Evolutionary conservation across 2,113 vertebrate genomes (phyloP).

Genomic region (Gobio gobio): DNA sequence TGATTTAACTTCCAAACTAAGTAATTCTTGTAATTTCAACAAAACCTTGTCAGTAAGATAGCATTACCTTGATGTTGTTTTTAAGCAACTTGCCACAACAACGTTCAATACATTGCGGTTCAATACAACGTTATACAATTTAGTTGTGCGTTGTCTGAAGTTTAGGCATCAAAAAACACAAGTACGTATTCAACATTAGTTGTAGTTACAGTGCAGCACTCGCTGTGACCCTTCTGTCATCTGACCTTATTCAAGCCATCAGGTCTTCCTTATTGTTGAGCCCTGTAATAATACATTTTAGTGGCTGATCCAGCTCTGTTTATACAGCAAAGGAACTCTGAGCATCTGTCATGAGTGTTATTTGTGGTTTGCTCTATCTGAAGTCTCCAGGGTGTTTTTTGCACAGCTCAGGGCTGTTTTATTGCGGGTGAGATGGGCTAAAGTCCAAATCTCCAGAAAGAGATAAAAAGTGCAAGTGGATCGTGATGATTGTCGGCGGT

Average conservation of each 20-base stretch:
- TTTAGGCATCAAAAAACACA: not conserved
- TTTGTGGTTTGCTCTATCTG: not conserved
- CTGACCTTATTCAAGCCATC: too few relatives aligned
- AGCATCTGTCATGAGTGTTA: not conserved
- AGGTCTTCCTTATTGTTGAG: too few relatives aligned
- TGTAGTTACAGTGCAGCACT: too few relatives aligned
- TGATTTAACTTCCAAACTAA: not conserved
- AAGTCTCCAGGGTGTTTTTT: conserved; percentile 15
- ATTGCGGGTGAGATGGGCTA: not conserved
- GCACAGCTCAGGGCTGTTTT: conserved; percentile 19
- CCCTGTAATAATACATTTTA: not conserved
- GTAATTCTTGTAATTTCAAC: not conserved
- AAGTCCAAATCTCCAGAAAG: not conserved
- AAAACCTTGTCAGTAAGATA: not conserved
- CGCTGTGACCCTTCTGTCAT: too few relatives aligned
- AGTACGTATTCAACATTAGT: not conserved
- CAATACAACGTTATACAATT: too few relatives aligned
- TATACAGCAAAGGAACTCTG: not conserved
- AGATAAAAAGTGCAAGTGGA: not conserved
- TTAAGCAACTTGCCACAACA: not conserved
- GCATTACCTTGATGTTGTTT: not conserved
- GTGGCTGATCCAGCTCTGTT: not conserved
- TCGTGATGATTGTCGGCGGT: not conserved
- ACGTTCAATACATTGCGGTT: too few relatives aligned
- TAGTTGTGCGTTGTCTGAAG: not conserved